phyloP scores from a whole-genome alignment of 2,888 invertebrate genomes.

The Drosophila rubida region DNA sequence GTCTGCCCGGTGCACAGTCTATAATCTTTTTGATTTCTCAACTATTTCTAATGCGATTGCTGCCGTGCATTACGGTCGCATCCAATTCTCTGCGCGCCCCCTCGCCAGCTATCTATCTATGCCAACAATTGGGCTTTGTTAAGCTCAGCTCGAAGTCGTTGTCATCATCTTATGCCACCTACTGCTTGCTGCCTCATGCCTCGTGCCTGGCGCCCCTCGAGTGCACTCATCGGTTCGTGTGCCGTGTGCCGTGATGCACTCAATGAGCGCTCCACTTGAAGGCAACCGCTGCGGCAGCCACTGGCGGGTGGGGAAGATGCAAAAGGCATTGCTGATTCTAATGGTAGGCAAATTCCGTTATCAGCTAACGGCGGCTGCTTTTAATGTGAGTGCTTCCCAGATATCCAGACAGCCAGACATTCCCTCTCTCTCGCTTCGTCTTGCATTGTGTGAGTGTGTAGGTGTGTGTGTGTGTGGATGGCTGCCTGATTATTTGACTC shows the following conservation, averaged over 20 bases:
- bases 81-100: constrained; percentile 1
- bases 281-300: constrained; percentile 40
- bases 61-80: constrained; percentile 58
- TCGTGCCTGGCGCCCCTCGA: constrained; percentile 48
- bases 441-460: constrained; percentile 17
- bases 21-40: constrained; percentile 78
- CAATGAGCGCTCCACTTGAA: constrained; percentile 54
- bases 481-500: constrained; percentile 78
- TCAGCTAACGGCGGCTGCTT: constrained; percentile 73
- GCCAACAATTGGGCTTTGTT: constrained; percentile 60
- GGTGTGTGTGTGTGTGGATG: constrained; percentile 18
- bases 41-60: constrained; percentile 81
- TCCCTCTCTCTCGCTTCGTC: constrained; percentile 22
- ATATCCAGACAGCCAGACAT: constrained; percentile 3
- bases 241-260: constrained; percentile 34
- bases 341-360: constrained; percentile 81
- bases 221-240: constrained; percentile 65
- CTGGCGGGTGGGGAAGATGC: constrained; percentile 1
- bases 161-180: constrained; percentile 68
- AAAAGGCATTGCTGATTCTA: constrained; percentile 54
- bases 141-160: constrained; percentile 39
- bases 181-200: constrained; percentile 12
- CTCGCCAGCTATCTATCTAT: neutral
- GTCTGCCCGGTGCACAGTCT: constrained; percentile 3
- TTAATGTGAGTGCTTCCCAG: constrained; percentile 62